These are phyloP conservation scores for mouse (Mus musculus) DNA, from an alignment of 2,113 vertebrate genomes.

Conservation along the genomic window GRCm39 chr3:93150001-93150500, in stretches of 20 bases:
- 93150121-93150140: background rate
- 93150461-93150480: background rate
- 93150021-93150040: background rate
- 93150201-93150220: background rate
- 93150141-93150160: background rate
- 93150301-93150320: background rate
- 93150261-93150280: background rate
- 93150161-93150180: background rate
- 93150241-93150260: background rate
- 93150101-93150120: conserved; percentile 19
- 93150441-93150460: conserved; percentile 9
- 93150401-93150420: conserved; percentile 13
- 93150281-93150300: conserved; percentile 18
- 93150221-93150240: background rate
- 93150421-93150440: background rate
- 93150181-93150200: background rate
- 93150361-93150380: conserved; percentile 41
- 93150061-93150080: background rate
- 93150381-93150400: background rate
- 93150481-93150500: background rate
- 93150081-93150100: background rate
- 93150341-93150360: background rate
- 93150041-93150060: background rate
- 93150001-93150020: conserved; percentile 1
- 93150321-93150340: conserved; percentile 10